phyloP scores from a whole-genome alignment of 2,113 vertebrate genomes.

The Meles meles region DNA sequence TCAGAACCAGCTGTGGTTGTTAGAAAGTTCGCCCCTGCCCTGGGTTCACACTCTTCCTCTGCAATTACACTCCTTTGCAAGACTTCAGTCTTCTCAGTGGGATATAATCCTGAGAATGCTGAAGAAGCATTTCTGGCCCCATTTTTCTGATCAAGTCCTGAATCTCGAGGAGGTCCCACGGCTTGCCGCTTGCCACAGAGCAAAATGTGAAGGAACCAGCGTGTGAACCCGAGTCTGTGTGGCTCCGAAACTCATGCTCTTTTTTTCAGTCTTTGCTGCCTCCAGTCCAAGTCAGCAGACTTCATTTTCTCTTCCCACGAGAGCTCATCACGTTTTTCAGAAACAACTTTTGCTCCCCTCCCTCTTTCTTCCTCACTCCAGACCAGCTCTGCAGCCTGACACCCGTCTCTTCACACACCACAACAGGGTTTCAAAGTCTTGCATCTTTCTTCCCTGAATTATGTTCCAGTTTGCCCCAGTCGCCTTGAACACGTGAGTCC shows the following conservation, averaged over 20 bases:
- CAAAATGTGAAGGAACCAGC: not conserved
- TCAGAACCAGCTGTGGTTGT: not conserved
- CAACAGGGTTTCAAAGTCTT: not conserved
- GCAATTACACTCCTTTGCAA: not conserved
- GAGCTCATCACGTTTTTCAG: not conserved
- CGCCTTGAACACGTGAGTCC: not conserved
- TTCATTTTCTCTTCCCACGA: not conserved
- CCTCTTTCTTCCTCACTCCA: not conserved
- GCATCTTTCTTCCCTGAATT: constrained; percentile 1
- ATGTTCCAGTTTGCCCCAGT: constrained; percentile 21
- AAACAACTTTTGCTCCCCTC: not conserved
- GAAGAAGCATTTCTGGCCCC: not conserved
- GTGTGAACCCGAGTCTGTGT: not conserved
- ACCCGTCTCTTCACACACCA: not conserved
- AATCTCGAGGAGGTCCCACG: not conserved
- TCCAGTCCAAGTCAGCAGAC: not conserved
- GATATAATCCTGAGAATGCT: not conserved
- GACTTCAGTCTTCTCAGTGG: not conserved
- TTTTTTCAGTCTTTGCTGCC: not conserved
- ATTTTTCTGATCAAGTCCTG: not conserved
- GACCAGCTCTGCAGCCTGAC: not conserved
- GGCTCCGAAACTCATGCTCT: not conserved
- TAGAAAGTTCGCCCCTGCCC: not conserved
- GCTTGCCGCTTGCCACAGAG: not conserved
- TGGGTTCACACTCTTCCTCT: not conserved